These are phyloP conservation scores for Colinus virginianus DNA, from an alignment of 2,113 vertebrate species.

Conservation along the genomic window DNA sequence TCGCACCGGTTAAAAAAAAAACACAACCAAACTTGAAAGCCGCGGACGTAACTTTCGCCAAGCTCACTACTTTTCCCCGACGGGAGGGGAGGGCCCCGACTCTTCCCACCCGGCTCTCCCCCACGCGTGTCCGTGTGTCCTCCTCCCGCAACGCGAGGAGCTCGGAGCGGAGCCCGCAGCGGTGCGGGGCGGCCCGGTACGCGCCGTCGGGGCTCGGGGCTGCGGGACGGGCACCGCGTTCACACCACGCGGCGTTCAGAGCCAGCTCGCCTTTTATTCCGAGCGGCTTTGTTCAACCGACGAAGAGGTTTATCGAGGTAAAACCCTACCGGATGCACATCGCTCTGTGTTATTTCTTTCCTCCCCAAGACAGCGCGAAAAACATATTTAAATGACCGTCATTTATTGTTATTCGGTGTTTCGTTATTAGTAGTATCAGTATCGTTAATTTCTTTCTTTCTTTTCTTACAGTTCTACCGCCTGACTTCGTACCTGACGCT, in stretches of 20 bases:
- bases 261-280: slow-evolving; percentile 99
- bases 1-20: neutral
- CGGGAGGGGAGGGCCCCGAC: neutral
- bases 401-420: slow-evolving; percentile 72
- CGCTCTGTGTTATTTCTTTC: slow-evolving; percentile 51
- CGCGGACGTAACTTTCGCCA: neutral
- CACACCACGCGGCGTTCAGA: slow-evolving; percentile 71
- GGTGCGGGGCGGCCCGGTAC: neutral
- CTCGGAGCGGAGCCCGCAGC: neutral
- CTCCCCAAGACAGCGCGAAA: slow-evolving; percentile 81
- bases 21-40: neutral
- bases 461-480: slow-evolving; percentile 86
- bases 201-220: neutral
- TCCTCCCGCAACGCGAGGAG: neutral
- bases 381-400: slow-evolving; percentile 86
- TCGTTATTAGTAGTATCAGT: slow-evolving; percentile 4
- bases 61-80: neutral
- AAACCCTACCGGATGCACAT: slow-evolving; percentile 90
- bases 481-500: slow-evolving; percentile 89
- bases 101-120: neutral
- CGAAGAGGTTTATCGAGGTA: slow-evolving; percentile 92
- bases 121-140: neutral
- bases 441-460: neutral
- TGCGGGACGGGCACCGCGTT: slow-evolving; percentile 34
- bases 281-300: slow-evolving; percentile 94